These are phyloP conservation scores for Salminus brasiliensis DNA, from an alignment of 2,113 vertebrate genomes.

Conservation along the genomic window DNA sequence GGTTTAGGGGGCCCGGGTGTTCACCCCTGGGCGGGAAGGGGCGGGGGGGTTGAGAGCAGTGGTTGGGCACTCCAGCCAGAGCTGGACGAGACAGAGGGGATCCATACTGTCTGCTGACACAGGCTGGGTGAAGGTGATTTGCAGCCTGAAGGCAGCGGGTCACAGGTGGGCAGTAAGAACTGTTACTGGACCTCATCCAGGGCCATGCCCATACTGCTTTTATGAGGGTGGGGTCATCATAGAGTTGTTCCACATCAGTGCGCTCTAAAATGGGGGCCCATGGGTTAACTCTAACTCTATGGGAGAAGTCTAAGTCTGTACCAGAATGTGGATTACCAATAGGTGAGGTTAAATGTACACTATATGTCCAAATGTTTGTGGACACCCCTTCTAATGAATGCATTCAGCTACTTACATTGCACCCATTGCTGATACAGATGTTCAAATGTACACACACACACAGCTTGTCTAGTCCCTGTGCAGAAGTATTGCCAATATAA, in stretches of 20 bases:
- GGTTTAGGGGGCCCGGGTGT: conserved; percentile 21
- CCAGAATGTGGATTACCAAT: too few species aligned
- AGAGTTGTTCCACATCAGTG: not conserved
- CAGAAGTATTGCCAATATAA: too few species aligned
- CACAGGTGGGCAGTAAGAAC: conserved; percentile 59
- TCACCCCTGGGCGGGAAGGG: conserved; percentile 39
- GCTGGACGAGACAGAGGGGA: conserved; percentile 59
- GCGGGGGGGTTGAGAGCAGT: conserved; percentile 56
- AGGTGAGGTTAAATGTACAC: too few species aligned
- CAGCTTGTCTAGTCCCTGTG: too few species aligned
- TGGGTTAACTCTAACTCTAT: too few species aligned
- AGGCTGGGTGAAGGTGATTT: conserved; percentile 57
- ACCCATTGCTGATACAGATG: too few species aligned
- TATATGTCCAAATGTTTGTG: too few species aligned
- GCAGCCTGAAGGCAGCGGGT: conserved; percentile 45
- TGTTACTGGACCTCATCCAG: conserved; percentile 41
- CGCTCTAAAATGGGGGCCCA: not conserved
- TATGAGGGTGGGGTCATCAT: conserved; percentile 35
- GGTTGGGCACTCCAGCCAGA: conserved; percentile 65
- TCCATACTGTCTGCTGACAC: conserved; percentile 66
- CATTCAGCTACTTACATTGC: too few species aligned
- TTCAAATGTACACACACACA: too few species aligned
- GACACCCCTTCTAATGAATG: too few species aligned
- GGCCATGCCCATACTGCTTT: conserved; percentile 27
- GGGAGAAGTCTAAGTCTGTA: too few species aligned